Percentiles rank a stretch among this genome's conserved stretches.
Conservation (phyloP, 2,888 invertebrate species). For the Hydroisotoma schaefferi region DNA sequence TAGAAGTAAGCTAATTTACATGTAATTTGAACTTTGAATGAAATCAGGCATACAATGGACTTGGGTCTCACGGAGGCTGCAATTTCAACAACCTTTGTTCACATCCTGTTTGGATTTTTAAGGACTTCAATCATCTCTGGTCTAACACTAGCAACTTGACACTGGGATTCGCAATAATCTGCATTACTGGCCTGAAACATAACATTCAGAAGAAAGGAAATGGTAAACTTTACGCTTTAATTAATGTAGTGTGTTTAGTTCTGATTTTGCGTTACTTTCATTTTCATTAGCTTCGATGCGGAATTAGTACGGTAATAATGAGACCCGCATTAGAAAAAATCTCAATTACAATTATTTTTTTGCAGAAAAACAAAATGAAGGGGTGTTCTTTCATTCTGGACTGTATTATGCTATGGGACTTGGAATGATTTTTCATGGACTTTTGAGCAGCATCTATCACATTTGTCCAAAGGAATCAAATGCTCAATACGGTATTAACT, state of each 20-base stretch:
- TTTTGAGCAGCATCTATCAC: not conserved
- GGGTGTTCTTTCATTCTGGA: not conserved
- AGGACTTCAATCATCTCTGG: conserved; percentile 81
- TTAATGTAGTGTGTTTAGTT: not conserved
- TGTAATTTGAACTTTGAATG: too few relatives aligned
- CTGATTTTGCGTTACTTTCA: too few relatives aligned
- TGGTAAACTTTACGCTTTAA: not conserved
- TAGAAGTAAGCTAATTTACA: too few relatives aligned
- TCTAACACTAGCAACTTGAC: conserved; percentile 77
- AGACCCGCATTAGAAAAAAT: not conserved
- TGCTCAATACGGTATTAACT: conserved; percentile 9
- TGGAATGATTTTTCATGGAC: not conserved
- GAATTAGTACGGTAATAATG: not conserved
- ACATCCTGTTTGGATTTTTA: conserved; percentile 68
- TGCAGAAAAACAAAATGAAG: conserved; percentile 4
- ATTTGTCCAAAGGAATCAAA: conserved; percentile 8
- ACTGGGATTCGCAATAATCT: conserved; percentile 72
- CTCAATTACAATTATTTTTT: not conserved
- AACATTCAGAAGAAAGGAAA: not conserved
- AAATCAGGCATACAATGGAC: not conserved
- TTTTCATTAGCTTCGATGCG: too few relatives aligned
- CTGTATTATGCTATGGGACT: conserved; percentile 12
- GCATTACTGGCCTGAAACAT: conserved; percentile 54
- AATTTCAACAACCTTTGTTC: conserved; percentile 86
- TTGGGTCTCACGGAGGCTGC: conserved; percentile 54